Conservation (phyloP, 2,888 invertebrate genomes). For the Miltochrista miniata region DNA sequence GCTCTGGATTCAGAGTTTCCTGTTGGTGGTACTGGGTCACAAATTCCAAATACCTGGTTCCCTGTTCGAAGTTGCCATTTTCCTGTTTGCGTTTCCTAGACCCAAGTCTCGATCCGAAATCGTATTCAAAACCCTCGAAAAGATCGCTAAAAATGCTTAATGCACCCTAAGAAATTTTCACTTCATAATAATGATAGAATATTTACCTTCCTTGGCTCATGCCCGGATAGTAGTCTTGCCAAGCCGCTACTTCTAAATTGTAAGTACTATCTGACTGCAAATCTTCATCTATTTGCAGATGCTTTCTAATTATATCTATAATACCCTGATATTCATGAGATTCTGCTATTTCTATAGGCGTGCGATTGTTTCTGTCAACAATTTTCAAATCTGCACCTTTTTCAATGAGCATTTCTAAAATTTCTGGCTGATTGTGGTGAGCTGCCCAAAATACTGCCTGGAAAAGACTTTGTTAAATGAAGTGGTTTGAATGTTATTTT, state of each 20-base stretch:
- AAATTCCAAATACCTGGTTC: no score
- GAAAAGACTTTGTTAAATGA: constrained; percentile 36
- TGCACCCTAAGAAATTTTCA: no score
- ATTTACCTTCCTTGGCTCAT: constrained; percentile 62
- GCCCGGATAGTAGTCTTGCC: constrained; percentile 81
- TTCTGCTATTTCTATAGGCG: constrained; percentile 79
- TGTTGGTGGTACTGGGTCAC: no score
- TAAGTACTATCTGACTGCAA: constrained; percentile 36
- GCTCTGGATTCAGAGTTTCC: no score
- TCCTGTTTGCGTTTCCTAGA: no score
- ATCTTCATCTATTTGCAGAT: constrained; percentile 50
- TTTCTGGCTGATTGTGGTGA: constrained; percentile 79
- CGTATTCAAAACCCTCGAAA: no score
- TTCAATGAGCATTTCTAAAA: constrained; percentile 80
- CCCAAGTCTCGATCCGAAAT: no score
- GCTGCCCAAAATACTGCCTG: constrained; percentile 87
- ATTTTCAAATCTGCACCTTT: constrained; percentile 76
- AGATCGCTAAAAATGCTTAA: no score
- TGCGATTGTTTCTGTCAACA: constrained; percentile 76
- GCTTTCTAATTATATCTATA: constrained; percentile 64
- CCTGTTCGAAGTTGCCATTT: no score
- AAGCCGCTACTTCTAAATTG: constrained; percentile 48
- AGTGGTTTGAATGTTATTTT: no score
- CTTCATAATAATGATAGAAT: neutral
- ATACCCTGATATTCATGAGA: constrained; percentile 78